Base-by-base conservation (phyloP, 2,888 invertebrate species). In the Epistrophe grossulariae region DNA sequence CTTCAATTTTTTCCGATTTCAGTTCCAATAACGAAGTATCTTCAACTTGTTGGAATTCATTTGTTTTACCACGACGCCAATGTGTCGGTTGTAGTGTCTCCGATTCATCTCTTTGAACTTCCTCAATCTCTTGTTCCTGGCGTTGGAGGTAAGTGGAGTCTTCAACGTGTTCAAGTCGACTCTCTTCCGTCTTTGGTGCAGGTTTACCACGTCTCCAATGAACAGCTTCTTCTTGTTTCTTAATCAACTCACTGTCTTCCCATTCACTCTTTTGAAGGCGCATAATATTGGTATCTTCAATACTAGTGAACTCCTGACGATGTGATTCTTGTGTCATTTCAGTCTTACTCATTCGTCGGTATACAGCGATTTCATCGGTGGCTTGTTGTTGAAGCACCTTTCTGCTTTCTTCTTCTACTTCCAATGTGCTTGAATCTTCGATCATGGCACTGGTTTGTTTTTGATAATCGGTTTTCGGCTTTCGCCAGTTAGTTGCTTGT, bases 181-280 rank as follows among this genome's bases (percentile, higher is more conserved):
- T 88, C 24, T 73, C 71, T 60, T 76, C 70, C 19, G 57, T 89
- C 70, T 91, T 90, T 11, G 90, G 88, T 5, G 90, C 90, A 50
- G 90, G 89, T 50, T 87, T 87, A 38, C 90, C 90, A 89, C 93
- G 93, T n/a, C 93, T 91, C 92, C 93, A 92, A 17, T 91, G 87
- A 10, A 89, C 82, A 4, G 91, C 84, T 35, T 79, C 79, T 64
- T 91, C 89, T 19, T 89, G 89, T 71, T 91, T 90, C 6, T 89
- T 90, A 4, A 90, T 84, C 15, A 89, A 74, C 66, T 90, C 88
- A 55, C 62, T 83, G 9, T 79, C 38, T 19, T 90, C 91, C 55
- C 90, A 89, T 66, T 91, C 91, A 28, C 90, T 90, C 57, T 90
- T 88, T 79, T 91, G 90, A 5, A 91, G 83, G 19, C 88, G 90